Evolutionary conservation across 2,888 invertebrate genomes (phyloP).

Genomic region (Zootermopsis nevadensis): DNA sequence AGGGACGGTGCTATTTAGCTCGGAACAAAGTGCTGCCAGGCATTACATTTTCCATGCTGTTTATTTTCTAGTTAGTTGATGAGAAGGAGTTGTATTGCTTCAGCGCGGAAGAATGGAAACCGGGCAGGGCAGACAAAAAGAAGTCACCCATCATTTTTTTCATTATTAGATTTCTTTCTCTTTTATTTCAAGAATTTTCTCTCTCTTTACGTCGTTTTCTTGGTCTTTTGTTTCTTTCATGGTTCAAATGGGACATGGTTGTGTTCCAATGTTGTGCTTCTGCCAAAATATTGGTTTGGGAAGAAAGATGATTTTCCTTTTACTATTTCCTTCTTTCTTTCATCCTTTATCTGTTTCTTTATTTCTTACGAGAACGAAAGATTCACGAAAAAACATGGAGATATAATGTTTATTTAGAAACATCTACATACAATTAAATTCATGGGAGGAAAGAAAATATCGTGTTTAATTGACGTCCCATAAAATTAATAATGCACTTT

Average conservation of each 20-base stretch:
- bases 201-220: background rate
- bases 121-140: constrained; percentile 3
- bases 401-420: too few species aligned
- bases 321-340: background rate
- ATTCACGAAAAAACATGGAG: too few species aligned
- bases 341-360: background rate
- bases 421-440: too few species aligned
- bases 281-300: background rate
- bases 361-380: background rate
- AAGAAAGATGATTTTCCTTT: background rate
- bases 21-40: constrained; percentile 43
- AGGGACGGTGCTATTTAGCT: background rate
- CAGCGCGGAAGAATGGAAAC: background rate
- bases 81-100: background rate
- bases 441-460: too few species aligned
- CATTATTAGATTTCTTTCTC: background rate
- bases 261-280: constrained; percentile 4
- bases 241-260: background rate
- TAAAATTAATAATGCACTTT: too few species aligned
- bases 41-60: constrained; percentile 46
- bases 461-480: too few species aligned
- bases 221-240: background rate
- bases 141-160: background rate
- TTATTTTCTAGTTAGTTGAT: constrained; percentile 44
- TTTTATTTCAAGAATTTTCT: background rate